Evolutionary conservation across 2,888 invertebrate species (phyloP).

Genomic region (Phaedon cochleariae): DNA sequence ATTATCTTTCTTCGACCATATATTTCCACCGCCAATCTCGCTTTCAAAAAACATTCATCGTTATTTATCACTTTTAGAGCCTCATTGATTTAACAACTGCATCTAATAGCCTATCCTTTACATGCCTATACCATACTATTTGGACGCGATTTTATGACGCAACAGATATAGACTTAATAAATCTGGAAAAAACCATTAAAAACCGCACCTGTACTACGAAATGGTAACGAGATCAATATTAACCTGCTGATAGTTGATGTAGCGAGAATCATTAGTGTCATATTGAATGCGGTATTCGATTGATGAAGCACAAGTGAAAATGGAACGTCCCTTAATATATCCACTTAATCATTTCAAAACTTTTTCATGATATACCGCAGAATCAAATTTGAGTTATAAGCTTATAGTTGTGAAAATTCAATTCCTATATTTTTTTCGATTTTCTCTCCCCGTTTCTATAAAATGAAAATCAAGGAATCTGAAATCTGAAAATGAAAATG

Average conservation of each 20-base stretch:
- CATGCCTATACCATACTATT: no score
- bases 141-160: constrained; percentile 5
- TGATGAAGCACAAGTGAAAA: not conserved
- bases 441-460: no score
- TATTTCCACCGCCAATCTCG: not conserved
- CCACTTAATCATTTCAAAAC: no score
- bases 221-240: constrained; percentile 13
- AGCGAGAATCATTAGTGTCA: constrained; percentile 3
- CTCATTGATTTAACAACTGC: not conserved
- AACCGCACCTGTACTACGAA: constrained; percentile 16
- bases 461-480: no score
- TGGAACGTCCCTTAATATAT: no score
- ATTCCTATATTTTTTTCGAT: no score
- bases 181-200: constrained; percentile 13
- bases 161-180: constrained; percentile 13
- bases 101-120: not conserved
- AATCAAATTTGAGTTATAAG: no score
- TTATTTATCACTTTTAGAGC: not conserved
- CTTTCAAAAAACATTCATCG: not conserved
- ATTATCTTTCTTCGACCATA: no score
- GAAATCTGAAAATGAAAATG: no score
- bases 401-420: no score
- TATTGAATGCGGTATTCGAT: not conserved
- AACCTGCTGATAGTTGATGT: constrained; percentile 12
- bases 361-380: no score